These are phyloP conservation scores for Odontothrips loti DNA, from an alignment of 2,888 invertebrate genomes.

Conservation along the genomic window DNA sequence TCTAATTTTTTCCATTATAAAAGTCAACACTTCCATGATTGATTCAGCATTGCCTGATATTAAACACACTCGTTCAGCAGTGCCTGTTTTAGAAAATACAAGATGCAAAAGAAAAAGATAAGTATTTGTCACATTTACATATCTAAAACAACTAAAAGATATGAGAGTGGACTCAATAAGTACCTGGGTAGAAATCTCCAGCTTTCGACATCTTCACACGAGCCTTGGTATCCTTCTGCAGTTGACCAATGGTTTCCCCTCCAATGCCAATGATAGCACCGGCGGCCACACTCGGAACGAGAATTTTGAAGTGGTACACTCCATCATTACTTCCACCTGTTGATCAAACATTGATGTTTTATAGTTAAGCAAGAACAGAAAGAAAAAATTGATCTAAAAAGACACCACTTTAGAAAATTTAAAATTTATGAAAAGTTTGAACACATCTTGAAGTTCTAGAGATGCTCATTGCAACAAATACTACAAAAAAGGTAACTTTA, in stretches of 20 bases:
- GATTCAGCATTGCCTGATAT: conserved; percentile 88
- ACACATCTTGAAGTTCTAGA: too few species aligned
- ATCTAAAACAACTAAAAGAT: not conserved
- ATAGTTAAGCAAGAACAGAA: conserved; percentile 9
- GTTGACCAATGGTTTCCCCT: conserved; percentile 95
- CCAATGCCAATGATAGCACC: conserved; percentile 99
- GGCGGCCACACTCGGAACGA: conserved; percentile 94
- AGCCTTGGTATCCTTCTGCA: conserved; percentile 96
- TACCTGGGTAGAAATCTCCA: conserved; percentile 98
- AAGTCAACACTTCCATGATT: conserved; percentile 85
- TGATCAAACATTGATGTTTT: not conserved
- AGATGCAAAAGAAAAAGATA: conserved; percentile 28
- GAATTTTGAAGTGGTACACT: conserved; percentile 91
- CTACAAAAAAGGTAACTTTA: too few species aligned
- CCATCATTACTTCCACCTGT: conserved; percentile 54
- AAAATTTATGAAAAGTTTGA: too few species aligned
- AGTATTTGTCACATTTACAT: too few species aligned
- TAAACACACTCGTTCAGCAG: conserved; percentile 88
- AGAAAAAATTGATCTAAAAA: not conserved
- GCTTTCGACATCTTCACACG: conserved; percentile 99
- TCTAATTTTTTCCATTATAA: conserved; percentile 92
- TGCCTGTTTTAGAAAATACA: conserved; percentile 57
- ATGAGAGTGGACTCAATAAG: conserved; percentile 40
- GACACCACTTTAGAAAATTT: not conserved
- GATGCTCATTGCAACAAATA: not conserved